Base-by-base conservation (phyloP, 1,140 invertebrate genomes). In the Harlomillsia oculata region DNA sequence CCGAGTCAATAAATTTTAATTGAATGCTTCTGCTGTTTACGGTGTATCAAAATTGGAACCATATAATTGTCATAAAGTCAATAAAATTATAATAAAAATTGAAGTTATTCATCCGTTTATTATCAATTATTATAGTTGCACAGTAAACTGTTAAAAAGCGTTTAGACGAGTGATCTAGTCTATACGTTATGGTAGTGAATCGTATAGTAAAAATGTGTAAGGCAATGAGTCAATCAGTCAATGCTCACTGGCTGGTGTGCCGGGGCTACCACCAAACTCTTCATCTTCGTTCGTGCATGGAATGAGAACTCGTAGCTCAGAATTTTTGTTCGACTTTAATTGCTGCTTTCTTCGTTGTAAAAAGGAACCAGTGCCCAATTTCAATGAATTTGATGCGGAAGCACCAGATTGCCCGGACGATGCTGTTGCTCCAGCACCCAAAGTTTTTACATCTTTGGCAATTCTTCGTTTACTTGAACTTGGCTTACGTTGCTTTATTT, bases 231-330 rank as follows among this genome's bases (percentile, higher is more conserved):
- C n/a, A n/a, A n/a, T n/a, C n/a, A n/a, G n/a, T n/a, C n/a, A n/a
- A n/a, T n/a, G n/a, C n/a, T n/a, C n/a, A n/a, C n/a, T n/a, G n/a
- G n/a, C n/a, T n/a, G n/a, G n/a, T n/a, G n/a, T n/a, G n/a, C n/a
- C n/a, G n/a, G n/a, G n/a, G n/a, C n/a, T n/a, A 43, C 46, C 51
- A 11, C 43, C 25, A 8, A 57, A 29, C 32, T 57, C 55, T n/a
- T 44, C 55, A 3, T 57, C 46, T 13, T 50, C 55, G 14, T 43
- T 36, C 9, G 16, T 25, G 21, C 39, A 40, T 0, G 45, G 28
- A 25, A 57, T 57, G 5, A 57, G 46, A 5, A 57, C 45, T 44
- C 37, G 50, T 5, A 57, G 30, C 41, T 57, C 55, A 43, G 46
- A 32, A 20, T 48, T 48, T 32, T 48, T 34, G 14, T 48, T 57